Evolutionary conservation across 2,797 vertebrate genomes (phyloP).

Genomic region (Oryzias dopingdopingensis): DNA sequence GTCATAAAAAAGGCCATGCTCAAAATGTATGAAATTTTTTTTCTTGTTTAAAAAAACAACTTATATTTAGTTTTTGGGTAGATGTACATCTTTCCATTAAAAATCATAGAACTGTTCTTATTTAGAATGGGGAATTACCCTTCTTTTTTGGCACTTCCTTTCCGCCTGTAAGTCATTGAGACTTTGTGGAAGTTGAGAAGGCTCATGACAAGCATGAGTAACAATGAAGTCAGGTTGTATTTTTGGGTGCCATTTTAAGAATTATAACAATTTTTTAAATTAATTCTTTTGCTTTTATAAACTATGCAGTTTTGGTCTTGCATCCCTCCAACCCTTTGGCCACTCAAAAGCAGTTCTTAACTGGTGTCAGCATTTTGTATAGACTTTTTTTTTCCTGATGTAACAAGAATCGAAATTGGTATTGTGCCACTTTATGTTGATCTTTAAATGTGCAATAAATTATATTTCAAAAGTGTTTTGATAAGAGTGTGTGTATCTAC

Average conservation of each 20-base stretch:
- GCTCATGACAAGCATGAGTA: slow-evolving; percentile 51
- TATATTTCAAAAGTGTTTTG: slow-evolving; percentile 78
- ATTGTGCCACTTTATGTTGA: slow-evolving; percentile 77
- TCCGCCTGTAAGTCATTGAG: slow-evolving; percentile 36
- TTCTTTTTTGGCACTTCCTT: slow-evolving; percentile 38
- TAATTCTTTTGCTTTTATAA: slow-evolving; percentile 48
- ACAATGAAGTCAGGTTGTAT: slow-evolving; percentile 45
- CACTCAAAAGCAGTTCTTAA: slow-evolving; percentile 50
- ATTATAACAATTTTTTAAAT: slow-evolving; percentile 12
- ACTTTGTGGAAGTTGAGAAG: slow-evolving; percentile 41
- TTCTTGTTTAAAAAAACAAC: slow-evolving; percentile 36
- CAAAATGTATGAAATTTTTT: background rate
- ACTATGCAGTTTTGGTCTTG: slow-evolving; percentile 77
- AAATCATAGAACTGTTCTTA: slow-evolving; percentile 37
- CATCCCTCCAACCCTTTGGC: slow-evolving; percentile 65
- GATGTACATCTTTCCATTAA: slow-evolving; percentile 26
- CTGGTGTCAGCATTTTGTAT: slow-evolving; percentile 73
- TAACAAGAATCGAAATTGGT: slow-evolving; percentile 71
- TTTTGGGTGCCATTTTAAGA: slow-evolving; percentile 57
- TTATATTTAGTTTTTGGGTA: slow-evolving; percentile 34
- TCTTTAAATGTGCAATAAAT: slow-evolving; percentile 84
- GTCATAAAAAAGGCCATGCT: too few species aligned
- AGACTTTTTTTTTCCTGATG: slow-evolving; percentile 55
- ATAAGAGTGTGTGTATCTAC: slow-evolving; percentile 56
- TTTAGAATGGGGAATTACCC: slow-evolving; percentile 44